phyloP scores from a whole-genome alignment of 2,888 invertebrate genomes.

The Epistrophe grossulariae region DNA sequence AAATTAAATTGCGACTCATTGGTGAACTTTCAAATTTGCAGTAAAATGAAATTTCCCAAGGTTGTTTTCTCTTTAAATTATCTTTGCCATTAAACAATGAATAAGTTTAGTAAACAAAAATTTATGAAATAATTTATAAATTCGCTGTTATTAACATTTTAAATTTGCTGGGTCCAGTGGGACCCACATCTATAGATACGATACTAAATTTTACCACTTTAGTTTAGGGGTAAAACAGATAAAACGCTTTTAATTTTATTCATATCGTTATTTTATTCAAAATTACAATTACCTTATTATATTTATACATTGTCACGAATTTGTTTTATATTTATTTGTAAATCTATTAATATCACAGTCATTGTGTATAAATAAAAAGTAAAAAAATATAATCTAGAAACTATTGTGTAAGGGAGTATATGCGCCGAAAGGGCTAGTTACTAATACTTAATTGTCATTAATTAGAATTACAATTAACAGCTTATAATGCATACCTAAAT shows the following conservation, averaged over 20 bases:
- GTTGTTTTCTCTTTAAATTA: too few relatives aligned
- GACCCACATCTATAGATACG: too few relatives aligned
- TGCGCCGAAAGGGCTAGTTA: slow-evolving; percentile 1
- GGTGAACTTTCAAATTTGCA: too few relatives aligned
- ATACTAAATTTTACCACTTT: too few relatives aligned
- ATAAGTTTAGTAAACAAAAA: too few relatives aligned
- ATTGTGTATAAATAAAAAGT: slow-evolving; percentile 59
- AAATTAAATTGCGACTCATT: too few relatives aligned
- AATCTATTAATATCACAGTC: slow-evolving; percentile 73
- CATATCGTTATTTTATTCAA: slow-evolving; percentile 54
- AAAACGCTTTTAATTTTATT: slow-evolving; percentile 5
- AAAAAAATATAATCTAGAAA: slow-evolving; percentile 38
- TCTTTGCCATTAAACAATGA: too few relatives aligned
- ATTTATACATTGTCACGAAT: slow-evolving; percentile 59
- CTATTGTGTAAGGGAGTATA: slow-evolving; percentile 5
- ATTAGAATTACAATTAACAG: background rate
- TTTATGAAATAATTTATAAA: too few relatives aligned
- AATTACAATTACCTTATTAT: slow-evolving; percentile 22
- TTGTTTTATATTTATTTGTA: slow-evolving; percentile 45
- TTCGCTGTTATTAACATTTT: too few relatives aligned
- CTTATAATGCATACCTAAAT: background rate
- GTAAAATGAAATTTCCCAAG: too few relatives aligned
- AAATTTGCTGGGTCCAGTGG: too few relatives aligned
- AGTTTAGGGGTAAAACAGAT: too few relatives aligned
- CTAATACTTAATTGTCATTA: slow-evolving; percentile 13